Evolutionary conservation across 2,888 invertebrate species (phyloP).

Genomic region (Timema podura): DNA sequence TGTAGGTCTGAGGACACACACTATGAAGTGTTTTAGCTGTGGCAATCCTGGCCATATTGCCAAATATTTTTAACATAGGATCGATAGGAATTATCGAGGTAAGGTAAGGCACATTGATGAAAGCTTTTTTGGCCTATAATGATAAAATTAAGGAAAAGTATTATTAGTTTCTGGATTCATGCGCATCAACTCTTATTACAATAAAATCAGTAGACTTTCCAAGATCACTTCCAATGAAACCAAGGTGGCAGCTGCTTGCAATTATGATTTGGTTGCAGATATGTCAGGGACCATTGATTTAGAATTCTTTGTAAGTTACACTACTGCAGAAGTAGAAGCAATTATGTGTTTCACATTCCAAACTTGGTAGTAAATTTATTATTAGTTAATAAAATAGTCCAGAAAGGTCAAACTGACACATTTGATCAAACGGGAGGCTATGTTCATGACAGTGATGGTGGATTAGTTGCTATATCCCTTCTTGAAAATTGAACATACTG

Average conservation of each 20-base stretch:
- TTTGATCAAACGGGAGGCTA: neutral
- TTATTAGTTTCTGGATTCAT: neutral
- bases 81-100: neutral
- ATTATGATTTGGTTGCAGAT: neutral
- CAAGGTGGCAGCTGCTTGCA: neutral
- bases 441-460: neutral
- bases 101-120: too few species aligned
- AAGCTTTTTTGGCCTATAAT: neutral
- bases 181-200: neutral
- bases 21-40: neutral
- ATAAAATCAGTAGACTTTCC: neutral
- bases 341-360: slow-evolving; percentile 1
- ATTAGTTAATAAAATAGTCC: neutral
- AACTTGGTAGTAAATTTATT: neutral
- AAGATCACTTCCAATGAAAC: neutral
- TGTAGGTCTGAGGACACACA: neutral
- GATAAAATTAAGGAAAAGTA: neutral
- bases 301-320: neutral
- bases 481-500: slow-evolving; percentile 8
- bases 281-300: neutral
- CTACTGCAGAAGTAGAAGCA: neutral
- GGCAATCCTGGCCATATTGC: neutral
- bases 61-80: neutral
- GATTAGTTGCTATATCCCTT: neutral
- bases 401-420: neutral